Conservation (phyloP, 2,113 vertebrate species). For the Charadrius vociferus region DNA sequence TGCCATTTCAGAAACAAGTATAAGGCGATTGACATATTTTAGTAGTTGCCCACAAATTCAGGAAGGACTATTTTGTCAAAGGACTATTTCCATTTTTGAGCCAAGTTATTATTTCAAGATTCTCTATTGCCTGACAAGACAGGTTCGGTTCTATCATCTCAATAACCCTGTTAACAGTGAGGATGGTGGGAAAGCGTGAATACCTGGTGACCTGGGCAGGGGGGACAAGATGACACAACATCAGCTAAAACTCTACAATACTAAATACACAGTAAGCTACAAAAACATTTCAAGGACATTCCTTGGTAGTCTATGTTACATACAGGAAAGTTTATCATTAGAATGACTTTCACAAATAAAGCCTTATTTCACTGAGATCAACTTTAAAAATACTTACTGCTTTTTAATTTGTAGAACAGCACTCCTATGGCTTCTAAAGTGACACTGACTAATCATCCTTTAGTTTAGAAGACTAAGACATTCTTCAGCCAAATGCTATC, state of each 20-base stretch:
- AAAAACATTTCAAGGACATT: neutral
- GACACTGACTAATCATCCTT: neutral
- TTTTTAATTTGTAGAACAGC: neutral
- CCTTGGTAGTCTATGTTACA: neutral
- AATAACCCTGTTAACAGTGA: neutral
- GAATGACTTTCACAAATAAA: neutral
- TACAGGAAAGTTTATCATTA: neutral
- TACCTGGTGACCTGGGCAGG: neutral
- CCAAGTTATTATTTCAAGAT: neutral
- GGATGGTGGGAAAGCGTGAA: neutral
- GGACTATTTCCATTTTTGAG: neutral
- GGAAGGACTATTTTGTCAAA: neutral
- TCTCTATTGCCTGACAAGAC: neutral
- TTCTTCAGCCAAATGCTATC: neutral
- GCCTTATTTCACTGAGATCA: neutral
- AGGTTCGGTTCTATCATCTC: neutral
- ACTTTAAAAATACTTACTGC: slow-evolving; percentile 4
- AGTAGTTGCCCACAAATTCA: neutral
- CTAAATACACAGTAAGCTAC: neutral
- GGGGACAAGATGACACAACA: neutral
- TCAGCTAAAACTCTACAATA: neutral
- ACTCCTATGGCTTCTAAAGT: neutral
- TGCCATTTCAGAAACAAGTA: neutral
- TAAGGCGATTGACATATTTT: neutral
- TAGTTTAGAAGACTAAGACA: neutral